Evolutionary conservation across 2,113 vertebrate species (phyloP), one percentile per base, ranked within the genome.

Genomic region (Canis aureus): DNA sequence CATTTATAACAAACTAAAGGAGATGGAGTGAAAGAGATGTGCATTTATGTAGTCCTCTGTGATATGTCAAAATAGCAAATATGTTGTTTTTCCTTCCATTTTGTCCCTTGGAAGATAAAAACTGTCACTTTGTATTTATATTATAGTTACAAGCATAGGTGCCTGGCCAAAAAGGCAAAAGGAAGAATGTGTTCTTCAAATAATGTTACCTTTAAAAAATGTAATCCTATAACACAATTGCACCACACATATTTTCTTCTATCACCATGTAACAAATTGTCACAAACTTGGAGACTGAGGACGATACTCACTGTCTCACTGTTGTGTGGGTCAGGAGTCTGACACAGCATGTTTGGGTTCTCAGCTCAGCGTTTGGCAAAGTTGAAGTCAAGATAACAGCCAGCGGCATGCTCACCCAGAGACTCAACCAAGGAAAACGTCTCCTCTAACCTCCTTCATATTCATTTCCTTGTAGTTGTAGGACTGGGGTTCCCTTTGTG

Each of bases 61-160:
- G 80, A 73, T 82, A 84, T 67, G 85, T 90, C 81, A 66, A 60
- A 90, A 73, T 7, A 97, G 49, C 81, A 64, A 81, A 8, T 95
- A 69, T 67, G 51, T 66, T 93, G n/a, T 88, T 66, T 93, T 94
- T 90, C 88, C 67, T 55, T 80, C 60, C 17, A 96, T 59, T 59
- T 59, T 80, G 2, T 4, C 66, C 69, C 59, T 96, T 22, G 69
- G 51, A 89, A 97, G 38, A 87, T 69, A 66, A 91, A 22, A 89
- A 22, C 51, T 98, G 2, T 97, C 97, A 95, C 9, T 86, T 97
- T 20, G 88, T 43, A 35, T 96, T 97, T 97, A 88, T 96, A 76
- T 85, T 59, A 93, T 64, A 78, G 85, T 35, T 60, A 96, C n/a
- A 82, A 69, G 2, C 25, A 43, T 11, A 67, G 62, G 13, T 78